These are phyloP conservation scores for Tuberolachnus salignus DNA, from an alignment of 2,888 invertebrate species.

Conservation along the genomic window DNA sequence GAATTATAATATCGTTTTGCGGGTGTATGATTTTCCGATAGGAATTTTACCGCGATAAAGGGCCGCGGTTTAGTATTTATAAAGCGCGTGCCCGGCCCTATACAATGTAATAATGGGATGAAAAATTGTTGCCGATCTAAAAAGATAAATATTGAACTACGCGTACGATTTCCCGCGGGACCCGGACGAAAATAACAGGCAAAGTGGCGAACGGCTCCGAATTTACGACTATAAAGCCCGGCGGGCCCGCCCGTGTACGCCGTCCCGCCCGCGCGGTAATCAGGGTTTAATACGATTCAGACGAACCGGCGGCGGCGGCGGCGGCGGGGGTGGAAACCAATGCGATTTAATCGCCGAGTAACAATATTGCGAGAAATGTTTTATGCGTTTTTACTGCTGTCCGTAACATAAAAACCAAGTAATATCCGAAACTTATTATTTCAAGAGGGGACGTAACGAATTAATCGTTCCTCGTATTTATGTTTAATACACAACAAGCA, in stretches of 20 bases:
- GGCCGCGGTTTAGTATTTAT: background rate
- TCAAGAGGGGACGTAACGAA: background rate
- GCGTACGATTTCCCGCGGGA: conserved; percentile 22
- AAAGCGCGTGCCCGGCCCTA: background rate
- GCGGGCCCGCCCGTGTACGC: too few species aligned
- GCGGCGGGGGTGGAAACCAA: too few species aligned
- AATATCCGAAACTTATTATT: conserved; percentile 20
- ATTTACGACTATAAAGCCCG: conserved; percentile 33
- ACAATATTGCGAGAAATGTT: background rate
- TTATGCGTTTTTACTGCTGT: background rate
- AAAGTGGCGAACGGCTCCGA: conserved; percentile 12
- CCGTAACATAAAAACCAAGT: too few species aligned
- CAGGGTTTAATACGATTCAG: conserved; percentile 34
- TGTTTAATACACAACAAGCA: too few species aligned
- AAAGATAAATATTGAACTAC: conserved; percentile 45
- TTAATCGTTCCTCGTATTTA: too few species aligned
- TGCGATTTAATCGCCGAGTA: conserved; percentile 24
- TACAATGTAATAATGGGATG: background rate
- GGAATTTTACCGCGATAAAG: conserved; percentile 9
- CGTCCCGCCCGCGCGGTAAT: conserved; percentile 18
- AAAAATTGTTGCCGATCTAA: conserved; percentile 38
- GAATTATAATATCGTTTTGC: too few species aligned
- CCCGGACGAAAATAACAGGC: conserved; percentile 14
- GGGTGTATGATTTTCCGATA: conserved; percentile 19
- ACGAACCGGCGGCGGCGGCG: too few species aligned